Evolutionary conservation across 2,888 invertebrate genomes (phyloP).

Genomic region (Eupeodes luniger): DNA sequence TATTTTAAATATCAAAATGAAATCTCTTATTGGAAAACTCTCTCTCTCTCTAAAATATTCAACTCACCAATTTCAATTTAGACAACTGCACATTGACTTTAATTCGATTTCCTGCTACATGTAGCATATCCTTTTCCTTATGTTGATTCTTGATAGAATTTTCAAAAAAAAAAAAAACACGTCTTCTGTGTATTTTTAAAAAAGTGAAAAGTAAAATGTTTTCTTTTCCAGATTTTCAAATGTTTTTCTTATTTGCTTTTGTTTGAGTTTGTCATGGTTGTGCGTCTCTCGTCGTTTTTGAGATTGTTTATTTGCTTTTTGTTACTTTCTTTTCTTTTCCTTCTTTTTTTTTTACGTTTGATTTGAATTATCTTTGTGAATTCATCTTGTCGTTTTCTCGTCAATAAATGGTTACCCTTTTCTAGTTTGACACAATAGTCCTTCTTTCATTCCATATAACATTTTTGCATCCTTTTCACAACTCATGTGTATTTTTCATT

Average conservation of each 20-base stretch:
- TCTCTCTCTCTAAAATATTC: neutral
- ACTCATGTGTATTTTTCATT: slow-evolving; percentile 36
- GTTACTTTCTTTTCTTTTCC: neutral
- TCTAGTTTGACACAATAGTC: slow-evolving; percentile 11
- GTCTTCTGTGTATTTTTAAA: neutral
- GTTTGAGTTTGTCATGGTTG: neutral
- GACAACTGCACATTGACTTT: slow-evolving; percentile 7
- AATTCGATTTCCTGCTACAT: neutral
- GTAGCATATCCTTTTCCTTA: neutral
- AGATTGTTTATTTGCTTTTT: slow-evolving; percentile 28
- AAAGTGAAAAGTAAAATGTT: neutral
- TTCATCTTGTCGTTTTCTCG: slow-evolving; percentile 56
- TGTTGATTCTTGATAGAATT: slow-evolving; percentile 13
- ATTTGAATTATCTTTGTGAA: slow-evolving; percentile 57
- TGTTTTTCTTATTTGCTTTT: too few relatives aligned
- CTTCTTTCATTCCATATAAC: neutral
- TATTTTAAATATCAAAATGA: too few relatives aligned
- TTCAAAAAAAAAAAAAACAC: neutral
- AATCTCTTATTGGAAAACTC: too few relatives aligned
- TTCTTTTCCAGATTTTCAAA: slow-evolving; percentile 1
- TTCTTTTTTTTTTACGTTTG: slow-evolving; percentile 6
- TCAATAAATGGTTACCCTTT: slow-evolving; percentile 51
- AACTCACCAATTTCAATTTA: neutral
- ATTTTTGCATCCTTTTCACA: slow-evolving; percentile 10
- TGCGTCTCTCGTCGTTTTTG: slow-evolving; percentile 8